phyloP scores from a whole-genome alignment of 2,113 vertebrate species.

The Chlorodrepanis virens region DNA sequence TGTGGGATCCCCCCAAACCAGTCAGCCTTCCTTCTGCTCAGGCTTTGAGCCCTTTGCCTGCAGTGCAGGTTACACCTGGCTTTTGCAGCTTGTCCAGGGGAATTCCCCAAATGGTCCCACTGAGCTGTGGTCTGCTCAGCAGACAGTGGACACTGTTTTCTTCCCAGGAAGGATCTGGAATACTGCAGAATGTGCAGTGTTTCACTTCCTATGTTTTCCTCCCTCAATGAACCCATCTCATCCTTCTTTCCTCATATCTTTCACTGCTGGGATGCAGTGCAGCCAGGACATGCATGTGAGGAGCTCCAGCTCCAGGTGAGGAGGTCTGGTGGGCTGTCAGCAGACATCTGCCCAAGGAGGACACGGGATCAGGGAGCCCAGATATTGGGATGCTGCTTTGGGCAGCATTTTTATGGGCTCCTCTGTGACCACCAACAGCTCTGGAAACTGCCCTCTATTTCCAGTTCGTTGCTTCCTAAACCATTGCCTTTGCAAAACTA shows the following conservation, averaged over 20 bases:
- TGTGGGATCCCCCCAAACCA: not conserved
- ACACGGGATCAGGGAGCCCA: fast-evolving
- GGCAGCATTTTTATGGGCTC: not conserved
- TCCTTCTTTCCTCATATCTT: not conserved
- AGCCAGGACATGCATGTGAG: not conserved
- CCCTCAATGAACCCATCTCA: not conserved
- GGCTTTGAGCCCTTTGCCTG: conserved; percentile 13
- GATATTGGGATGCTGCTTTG: fast-evolving
- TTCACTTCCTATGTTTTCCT: not conserved
- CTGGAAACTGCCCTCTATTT: not conserved
- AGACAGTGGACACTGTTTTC: not conserved
- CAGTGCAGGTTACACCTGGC: not conserved
- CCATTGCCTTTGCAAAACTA: not conserved
- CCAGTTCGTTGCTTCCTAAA: not conserved
- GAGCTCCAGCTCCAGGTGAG: not conserved
- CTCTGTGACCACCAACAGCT: not conserved
- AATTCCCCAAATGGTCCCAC: not conserved
- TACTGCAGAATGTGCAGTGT: not conserved
- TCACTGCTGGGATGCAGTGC: fast-evolving
- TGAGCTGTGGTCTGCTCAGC: not conserved
- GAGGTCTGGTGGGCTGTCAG: not conserved
- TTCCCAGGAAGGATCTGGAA: not conserved
- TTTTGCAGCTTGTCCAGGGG: not conserved
- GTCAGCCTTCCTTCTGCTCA: not conserved
- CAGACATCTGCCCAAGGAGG: not conserved